Percentiles rank a stretch among this genome's conserved stretches.
phyloP scores from a whole-genome alignment of 2,797 vertebrate species.

The Melanotaenia pygmaea region DNA sequence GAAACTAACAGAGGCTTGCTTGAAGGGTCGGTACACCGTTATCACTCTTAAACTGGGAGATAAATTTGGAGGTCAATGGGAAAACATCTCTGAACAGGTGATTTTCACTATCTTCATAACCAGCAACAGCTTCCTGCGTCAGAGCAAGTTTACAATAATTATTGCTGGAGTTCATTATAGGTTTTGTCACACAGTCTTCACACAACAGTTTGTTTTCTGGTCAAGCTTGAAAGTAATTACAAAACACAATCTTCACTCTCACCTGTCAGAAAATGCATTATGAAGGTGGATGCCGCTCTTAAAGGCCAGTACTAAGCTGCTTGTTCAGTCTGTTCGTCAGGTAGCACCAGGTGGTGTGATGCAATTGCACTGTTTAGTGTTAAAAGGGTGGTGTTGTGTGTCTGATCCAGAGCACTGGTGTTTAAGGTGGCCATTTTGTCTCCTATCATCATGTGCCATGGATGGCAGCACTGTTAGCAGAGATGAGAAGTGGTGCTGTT shows the following conservation, averaged over 20 bases:
- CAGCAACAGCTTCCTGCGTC: not conserved
- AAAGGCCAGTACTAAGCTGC: not conserved
- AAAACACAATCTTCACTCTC: not conserved
- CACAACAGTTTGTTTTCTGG: not conserved
- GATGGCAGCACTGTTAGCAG: slow-evolving; percentile 55
- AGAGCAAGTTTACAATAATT: slow-evolving; percentile 3
- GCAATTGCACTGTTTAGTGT: slow-evolving; percentile 9
- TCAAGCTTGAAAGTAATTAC: not conserved
- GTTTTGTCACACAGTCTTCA: not conserved
- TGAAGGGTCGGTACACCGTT: not conserved
- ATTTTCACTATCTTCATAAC: not conserved
- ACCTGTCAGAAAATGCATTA: not conserved
- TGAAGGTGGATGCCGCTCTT: not conserved
- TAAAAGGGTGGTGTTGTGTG: slow-evolving; percentile 41
- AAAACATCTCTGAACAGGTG: not conserved
- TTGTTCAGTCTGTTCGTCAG: slow-evolving; percentile 1
- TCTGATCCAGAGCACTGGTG: slow-evolving; percentile 44
- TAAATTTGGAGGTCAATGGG: not conserved
- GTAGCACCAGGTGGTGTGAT: slow-evolving; percentile 35
- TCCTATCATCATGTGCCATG: slow-evolving; percentile 66
- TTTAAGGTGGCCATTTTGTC: slow-evolving; percentile 79
- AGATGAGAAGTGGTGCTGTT: slow-evolving; percentile 64
- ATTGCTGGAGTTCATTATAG: slow-evolving; percentile 2
- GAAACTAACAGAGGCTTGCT: no score
- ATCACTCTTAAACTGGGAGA: not conserved